phyloP scores from a whole-genome alignment of 1,140 invertebrate genomes.

The Rhyacophila brunnea region DNA sequence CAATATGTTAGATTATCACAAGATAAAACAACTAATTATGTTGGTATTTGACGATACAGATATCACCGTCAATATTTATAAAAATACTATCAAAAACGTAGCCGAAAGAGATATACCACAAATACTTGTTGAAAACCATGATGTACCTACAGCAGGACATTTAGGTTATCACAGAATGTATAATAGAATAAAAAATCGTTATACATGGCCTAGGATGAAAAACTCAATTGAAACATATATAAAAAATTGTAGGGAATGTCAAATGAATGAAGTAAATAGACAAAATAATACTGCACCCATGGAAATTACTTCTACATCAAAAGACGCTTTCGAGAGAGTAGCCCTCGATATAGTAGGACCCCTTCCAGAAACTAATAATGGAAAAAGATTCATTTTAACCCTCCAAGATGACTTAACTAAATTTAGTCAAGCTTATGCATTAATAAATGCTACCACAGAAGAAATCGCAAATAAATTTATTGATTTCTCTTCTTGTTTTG shows the following conservation, averaged over 20 bases:
- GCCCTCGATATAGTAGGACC: slow-evolving; percentile 40
- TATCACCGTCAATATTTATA: no score
- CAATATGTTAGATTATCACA: slow-evolving; percentile 23
- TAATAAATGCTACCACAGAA: slow-evolving; percentile 33
- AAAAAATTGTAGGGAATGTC: slow-evolving; percentile 39
- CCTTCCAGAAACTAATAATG: slow-evolving; percentile 28
- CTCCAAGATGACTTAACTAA: slow-evolving; percentile 43
- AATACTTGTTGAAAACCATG: slow-evolving; percentile 38
- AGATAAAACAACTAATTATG: slow-evolving; percentile 25
- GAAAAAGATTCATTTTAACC: slow-evolving; percentile 41
- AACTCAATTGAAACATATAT: slow-evolving; percentile 38
- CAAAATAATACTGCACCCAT: slow-evolving; percentile 34
- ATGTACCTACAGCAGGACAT: slow-evolving; percentile 37
- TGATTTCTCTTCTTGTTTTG: slow-evolving; percentile 31
- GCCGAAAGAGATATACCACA: slow-evolving; percentile 23
- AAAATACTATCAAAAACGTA: slow-evolving; percentile 14
- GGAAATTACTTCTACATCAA: slow-evolving; percentile 37
- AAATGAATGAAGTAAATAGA: slow-evolving; percentile 39
- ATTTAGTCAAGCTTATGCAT: slow-evolving; percentile 39
- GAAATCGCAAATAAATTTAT: slow-evolving; percentile 27
- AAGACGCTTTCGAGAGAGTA: slow-evolving; percentile 32
- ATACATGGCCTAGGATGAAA: slow-evolving; percentile 39
- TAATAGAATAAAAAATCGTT: slow-evolving; percentile 37
- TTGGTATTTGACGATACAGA: slow-evolving; percentile 29
- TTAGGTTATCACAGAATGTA: slow-evolving; percentile 38